phyloP scores from a whole-genome alignment of 2,113 vertebrate species.

The Campylorhamphus procurvoides region DNA sequence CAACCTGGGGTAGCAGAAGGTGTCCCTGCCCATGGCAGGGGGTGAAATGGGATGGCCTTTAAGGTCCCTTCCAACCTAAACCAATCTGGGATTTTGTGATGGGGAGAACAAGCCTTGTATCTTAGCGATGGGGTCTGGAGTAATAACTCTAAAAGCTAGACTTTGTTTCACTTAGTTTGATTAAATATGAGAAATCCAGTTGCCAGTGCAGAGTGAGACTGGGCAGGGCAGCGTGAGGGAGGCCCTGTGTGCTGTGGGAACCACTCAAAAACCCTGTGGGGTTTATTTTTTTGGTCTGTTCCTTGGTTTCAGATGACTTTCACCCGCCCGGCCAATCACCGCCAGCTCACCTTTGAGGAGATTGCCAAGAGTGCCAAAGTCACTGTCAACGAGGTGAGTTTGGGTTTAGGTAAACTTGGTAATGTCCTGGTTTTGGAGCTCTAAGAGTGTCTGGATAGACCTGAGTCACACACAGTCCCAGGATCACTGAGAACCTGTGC shows the following conservation, averaged over 20 bases:
- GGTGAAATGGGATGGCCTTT: not conserved
- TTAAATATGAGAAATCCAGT: not conserved
- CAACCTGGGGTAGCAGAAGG: accelerated
- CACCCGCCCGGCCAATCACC: constrained; percentile 94
- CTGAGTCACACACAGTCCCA: not conserved
- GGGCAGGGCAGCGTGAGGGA: not conserved
- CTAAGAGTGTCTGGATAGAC: not conserved
- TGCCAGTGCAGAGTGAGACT: not conserved
- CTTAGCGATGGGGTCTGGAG: not conserved
- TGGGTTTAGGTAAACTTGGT: not conserved
- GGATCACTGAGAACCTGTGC: accelerated
- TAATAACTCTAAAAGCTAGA: not conserved
- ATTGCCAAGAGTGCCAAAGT: constrained; percentile 93
- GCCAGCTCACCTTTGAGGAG: constrained; percentile 95
- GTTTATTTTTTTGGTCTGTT: not conserved
- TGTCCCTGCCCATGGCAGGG: not conserved
- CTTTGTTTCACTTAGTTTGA: not conserved
- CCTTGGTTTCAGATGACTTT: constrained; percentile 91
- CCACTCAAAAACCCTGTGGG: not conserved
- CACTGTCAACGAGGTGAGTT: constrained; percentile 87
- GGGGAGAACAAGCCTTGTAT: not conserved
- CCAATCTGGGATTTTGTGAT: not conserved
- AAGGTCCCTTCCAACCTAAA: not conserved
- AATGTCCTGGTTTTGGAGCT: not conserved
- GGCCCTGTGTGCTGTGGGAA: not conserved